A percentile compares a stretch with the other conserved stretches of the same genome.
phyloP scores from a whole-genome alignment of 2,888 invertebrate species.

The Ernsta delagoae region DNA sequence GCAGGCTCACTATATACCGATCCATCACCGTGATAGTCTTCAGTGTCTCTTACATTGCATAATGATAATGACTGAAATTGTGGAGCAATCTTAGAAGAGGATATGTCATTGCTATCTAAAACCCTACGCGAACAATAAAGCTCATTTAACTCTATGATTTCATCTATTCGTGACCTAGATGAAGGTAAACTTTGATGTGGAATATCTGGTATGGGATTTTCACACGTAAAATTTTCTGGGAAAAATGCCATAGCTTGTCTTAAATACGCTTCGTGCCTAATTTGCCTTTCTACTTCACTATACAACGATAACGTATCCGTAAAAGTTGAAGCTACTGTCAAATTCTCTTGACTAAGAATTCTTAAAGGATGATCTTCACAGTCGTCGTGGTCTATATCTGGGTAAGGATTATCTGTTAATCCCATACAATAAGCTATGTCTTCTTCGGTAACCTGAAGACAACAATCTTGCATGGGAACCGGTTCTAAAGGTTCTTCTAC shows the following conservation, averaged over 20 bases:
- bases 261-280: conserved; percentile 86
- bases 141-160: conserved; percentile 92
- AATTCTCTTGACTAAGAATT: conserved; percentile 95
- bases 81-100: conserved; percentile 82
- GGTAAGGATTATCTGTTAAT: conserved; percentile 87
- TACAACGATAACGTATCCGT: conserved; percentile 89
- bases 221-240: conserved; percentile 77
- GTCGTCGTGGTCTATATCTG: conserved; percentile 89
- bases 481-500: conserved; percentile 92
- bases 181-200: conserved; percentile 78
- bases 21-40: conserved; percentile 88
- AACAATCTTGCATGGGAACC: conserved; percentile 94
- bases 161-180: conserved; percentile 88
- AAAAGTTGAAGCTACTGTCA: conserved; percentile 95
- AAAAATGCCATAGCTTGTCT: conserved; percentile 84
- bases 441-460: conserved; percentile 96
- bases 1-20: conserved; percentile 95
- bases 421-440: conserved; percentile 96
- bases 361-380: conserved; percentile 93
- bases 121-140: conserved; percentile 91
- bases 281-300: conserved; percentile 87
- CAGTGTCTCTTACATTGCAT: conserved; percentile 88
- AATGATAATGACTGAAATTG: conserved; percentile 89
- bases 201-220: conserved; percentile 61
- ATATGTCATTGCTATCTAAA: conserved; percentile 87